These are phyloP conservation scores for Brachionus rotundiformis DNA, from an alignment of 1,140 invertebrate genomes.

Conservation along the genomic window DNA sequence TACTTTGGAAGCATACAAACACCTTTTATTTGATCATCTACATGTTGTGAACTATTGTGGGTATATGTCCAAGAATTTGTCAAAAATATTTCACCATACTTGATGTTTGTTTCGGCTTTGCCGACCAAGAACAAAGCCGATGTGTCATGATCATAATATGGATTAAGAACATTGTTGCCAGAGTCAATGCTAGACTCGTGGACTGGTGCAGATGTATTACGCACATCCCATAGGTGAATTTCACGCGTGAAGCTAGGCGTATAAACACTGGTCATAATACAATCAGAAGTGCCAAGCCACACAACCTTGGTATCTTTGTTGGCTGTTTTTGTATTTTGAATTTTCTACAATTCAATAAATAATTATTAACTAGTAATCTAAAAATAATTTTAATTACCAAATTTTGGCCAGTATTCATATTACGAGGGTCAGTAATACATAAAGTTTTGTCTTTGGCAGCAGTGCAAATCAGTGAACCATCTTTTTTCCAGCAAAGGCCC, in stretches of 20 bases:
- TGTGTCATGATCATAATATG: conserved; percentile 83
- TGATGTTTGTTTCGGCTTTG: conserved; percentile 13
- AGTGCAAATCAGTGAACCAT: conserved; percentile 70
- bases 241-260: conserved; percentile 72
- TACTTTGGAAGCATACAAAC: conserved; percentile 85
- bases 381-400: conserved; percentile 2
- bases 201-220: conserved; percentile 76
- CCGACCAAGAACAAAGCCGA: conserved; percentile 89
- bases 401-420: conserved; percentile 63
- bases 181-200: conserved; percentile 79
- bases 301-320: conserved; percentile 85
- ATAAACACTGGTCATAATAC: conserved; percentile 78
- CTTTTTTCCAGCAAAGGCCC: conserved; percentile 78
- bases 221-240: conserved; percentile 80
- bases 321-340: conserved; percentile 67
- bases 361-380: not conserved
- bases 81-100: conserved; percentile 29
- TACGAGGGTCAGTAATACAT: conserved; percentile 77
- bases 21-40: conserved; percentile 77
- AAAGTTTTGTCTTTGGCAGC: conserved; percentile 81
- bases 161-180: conserved; percentile 83
- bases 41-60: conserved; percentile 55
- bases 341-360: not conserved
- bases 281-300: conserved; percentile 80
- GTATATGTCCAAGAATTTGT: not conserved